Base-by-base conservation (phyloP, 1,140 invertebrate genomes). In the Drosophila kurseongensis region DNA sequence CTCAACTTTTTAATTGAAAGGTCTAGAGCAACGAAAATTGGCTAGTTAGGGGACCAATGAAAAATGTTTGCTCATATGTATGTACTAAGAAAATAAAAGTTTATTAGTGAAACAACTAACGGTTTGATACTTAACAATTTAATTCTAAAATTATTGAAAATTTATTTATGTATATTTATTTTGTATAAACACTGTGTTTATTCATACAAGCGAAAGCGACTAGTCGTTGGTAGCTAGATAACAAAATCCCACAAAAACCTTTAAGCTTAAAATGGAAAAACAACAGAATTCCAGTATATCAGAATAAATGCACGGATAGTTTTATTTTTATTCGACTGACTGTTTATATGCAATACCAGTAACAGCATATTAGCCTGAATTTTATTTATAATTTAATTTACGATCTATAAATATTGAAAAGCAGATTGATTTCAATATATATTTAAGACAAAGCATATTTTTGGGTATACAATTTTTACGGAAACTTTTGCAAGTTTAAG, bases 1-100 rank as follows among this genome's bases (percentile, higher is more conserved):
- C 29, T 32, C 6, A 65, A 18, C 61, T 42, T 23, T 4, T 29
- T 12, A 65, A 54, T 68, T 67, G 18, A 68, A n/a, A 13, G 61
- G 29, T 52, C 38, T 38, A 36, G 36, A 7, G 13, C 32, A 4
- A n/a, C 18, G 44, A 47, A 58, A 6, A 32, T 7, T 8, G 6
- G 1, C 29, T 32, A 32, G 29, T 32, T 32, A 32, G 29, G 7
- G 1, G 7, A 6, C 44, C 44, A 23, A 42, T 4, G 8, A 56
- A 44, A 35, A 35, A 48, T 48, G 3, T 7, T 32, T 8, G 29
- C 8, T 32, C 29, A 2, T 32, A 32, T 32, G 29, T 32, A 32
- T 32, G 29, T 32, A 8, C 6, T 1, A 32, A 32, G 7, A 32
- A 7, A 5, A 8, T 6, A 32, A 29, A 48, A 29, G 9, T 27